These are phyloP conservation scores for Octopus bimaculoides DNA, from an alignment of 1,140 invertebrate species.

Conservation along the genomic window DNA sequence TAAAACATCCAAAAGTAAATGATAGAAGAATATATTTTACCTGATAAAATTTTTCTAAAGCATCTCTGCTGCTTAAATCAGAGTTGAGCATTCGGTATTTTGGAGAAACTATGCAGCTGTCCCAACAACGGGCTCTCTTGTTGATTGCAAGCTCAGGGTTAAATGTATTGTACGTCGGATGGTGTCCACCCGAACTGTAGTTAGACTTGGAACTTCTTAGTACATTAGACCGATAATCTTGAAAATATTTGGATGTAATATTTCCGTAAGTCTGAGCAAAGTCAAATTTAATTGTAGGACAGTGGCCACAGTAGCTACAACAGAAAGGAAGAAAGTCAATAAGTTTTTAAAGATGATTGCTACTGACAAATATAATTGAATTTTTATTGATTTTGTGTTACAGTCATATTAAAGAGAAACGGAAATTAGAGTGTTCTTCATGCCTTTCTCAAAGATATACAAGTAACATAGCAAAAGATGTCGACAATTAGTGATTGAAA, in stretches of 20 bases:
- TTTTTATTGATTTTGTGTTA: background rate
- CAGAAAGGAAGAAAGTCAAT: background rate
- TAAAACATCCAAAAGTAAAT: background rate
- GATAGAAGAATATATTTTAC: constrained; percentile 25
- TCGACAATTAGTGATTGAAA: too few relatives aligned
- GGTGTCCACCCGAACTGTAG: constrained; percentile 51
- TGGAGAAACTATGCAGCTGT: constrained; percentile 49
- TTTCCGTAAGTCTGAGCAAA: constrained; percentile 59
- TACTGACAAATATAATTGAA: background rate
- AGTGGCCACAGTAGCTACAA: constrained; percentile 55
- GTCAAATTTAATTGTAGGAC: constrained; percentile 57
- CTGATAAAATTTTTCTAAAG: constrained; percentile 46
- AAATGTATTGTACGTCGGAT: constrained; percentile 56
- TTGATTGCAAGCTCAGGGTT: constrained; percentile 53
- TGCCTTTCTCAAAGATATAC: too few relatives aligned
- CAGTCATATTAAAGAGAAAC: background rate
- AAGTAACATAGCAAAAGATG: too few relatives aligned
- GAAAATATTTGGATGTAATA: constrained; percentile 56
- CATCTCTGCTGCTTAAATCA: constrained; percentile 54
- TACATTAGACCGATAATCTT: constrained; percentile 54
- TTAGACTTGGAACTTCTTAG: constrained; percentile 51
- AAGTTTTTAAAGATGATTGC: background rate
- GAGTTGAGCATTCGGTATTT: constrained; percentile 52
- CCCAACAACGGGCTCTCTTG: constrained; percentile 45
- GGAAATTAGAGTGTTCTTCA: too few relatives aligned